Evolutionary conservation across 2,113 vertebrate genomes (phyloP).

Genomic region (Montifringilla adamsi): DNA sequence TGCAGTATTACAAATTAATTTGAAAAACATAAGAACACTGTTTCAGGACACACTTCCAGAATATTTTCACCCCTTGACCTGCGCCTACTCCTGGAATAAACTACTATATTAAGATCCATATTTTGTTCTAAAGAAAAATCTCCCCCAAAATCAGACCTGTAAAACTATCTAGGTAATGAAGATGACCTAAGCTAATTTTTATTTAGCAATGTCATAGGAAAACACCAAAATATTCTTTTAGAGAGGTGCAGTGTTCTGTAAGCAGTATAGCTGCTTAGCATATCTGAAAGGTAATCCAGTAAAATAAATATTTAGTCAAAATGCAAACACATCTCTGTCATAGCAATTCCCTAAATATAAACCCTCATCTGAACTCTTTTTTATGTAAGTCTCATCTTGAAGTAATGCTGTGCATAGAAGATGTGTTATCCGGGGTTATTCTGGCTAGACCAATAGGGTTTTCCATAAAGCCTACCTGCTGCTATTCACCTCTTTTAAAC

Average conservation of each 20-base stretch:
- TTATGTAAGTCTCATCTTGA: neutral
- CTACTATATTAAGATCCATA: neutral
- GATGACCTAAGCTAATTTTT: neutral
- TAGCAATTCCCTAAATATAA: neutral
- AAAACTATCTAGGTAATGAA: neutral
- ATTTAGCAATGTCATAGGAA: neutral
- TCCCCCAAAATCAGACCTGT: neutral
- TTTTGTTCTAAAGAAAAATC: neutral
- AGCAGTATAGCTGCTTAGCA: neutral
- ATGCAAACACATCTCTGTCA: neutral
- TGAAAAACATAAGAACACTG: neutral
- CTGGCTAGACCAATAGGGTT: neutral
- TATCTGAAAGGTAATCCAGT: neutral
- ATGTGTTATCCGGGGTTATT: neutral
- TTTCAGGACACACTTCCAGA: neutral
- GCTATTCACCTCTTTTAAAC: neutral
- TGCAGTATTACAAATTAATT: neutral
- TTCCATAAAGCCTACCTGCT: neutral
- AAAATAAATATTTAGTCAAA: neutral
- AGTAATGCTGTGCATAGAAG: neutral
- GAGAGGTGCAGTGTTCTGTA: neutral
- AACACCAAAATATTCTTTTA: neutral
- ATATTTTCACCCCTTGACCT: neutral
- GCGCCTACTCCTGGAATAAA: neutral
- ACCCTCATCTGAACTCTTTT: neutral